Base-by-base conservation (phyloP, 35 echinoderm and acorn worm species). In the Ptychodera flava region DNA sequence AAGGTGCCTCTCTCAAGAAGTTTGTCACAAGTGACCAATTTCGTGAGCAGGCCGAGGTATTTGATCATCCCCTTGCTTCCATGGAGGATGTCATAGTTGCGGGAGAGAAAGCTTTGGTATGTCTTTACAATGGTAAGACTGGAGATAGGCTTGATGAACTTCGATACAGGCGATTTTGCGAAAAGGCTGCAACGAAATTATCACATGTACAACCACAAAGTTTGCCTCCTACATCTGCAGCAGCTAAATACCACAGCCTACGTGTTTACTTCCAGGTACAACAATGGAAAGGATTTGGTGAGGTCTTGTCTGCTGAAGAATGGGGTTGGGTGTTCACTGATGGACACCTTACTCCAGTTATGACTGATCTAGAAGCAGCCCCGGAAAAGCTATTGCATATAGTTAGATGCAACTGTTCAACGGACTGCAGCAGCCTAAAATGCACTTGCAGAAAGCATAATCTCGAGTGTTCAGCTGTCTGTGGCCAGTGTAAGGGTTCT, bases 191-290 rank as follows among this genome's bases (percentile, higher is more conserved):
- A 33, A 85, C 83, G 35, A 90, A 45, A 64, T 77, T 31, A 64
- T 84, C 81, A 33, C 85, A 78, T 53, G 45, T 90, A 1, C 35
- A 90, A 31, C 38, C 81, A 16, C 77, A 83, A 79, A 31, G 75
- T 0, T 82, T 91, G 32, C 90, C 90, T 1, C 92, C 85, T 78
- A 93, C 92, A 45, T 90, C 92, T 22, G 36, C 77, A 37, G 87
- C 92, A 2, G 37, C 85, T 33, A 16, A 83, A n/a, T 90, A 93
- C 33, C 88, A 93, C 38, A 90, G 88, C 77, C 31, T 90, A 29
- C 34, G 89, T 0, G 85, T 91, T 37, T 90, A 90, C 79, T 84
- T 52, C 64, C 86, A 93, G 45, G 83, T 93, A 35, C 91, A 82
- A 29, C n/a, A 35, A 33, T 85, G 89, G 93, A 87, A 79, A 76